Evolutionary conservation across 2,888 invertebrate species (phyloP), one percentile per base, ranked within the genome.

Genomic region (Euphydryas editha): DNA sequence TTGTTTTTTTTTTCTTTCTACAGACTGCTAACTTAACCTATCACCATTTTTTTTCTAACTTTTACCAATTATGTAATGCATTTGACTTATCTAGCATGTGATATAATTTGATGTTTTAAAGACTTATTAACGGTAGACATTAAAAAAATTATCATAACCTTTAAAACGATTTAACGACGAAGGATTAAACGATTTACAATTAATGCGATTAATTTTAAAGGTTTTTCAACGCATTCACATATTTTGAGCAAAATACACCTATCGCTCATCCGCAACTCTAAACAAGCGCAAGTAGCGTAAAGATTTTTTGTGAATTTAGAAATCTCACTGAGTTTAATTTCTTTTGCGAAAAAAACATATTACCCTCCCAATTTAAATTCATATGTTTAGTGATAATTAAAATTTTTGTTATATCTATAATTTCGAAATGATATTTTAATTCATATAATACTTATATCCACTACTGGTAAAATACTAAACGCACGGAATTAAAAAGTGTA

Each of bases 271-370:
- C 51, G 58, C 61, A 62, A 44, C 60, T 63, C n/a, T n/a, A n/a
- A n/a, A 57, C 63, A 68, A 68, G 65, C 65, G 70, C 71, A 71
- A 49, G 59, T 49, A 63, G 65, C 68, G 72, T 68, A 62, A 66
- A 66, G 37, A 42, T 42, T 68, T 70, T 67, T 68, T 62, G 61
- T 61, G 62, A 63, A 58, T 63, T 62, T 65, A 49, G 55, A 51
- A 62, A 62, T 64, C 56, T 67, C 3, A 36, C 17, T 17, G 17
- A 15, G 30, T 54, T n/a, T 54, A 36, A 36, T 36, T 54, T 54
- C 36, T 36, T n/a, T 17, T 36, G 36, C 15, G 3, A 15, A 49
- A 36, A 54, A 10, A 36, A 8, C 17, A 54, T 17, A 18, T 36
- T 24, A 17, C 17, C 24, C 60, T 21, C 36, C 55, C 39, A 42